Evolutionary conservation across 2,797 vertebrate species (phyloP).

Genomic region (Melanitta fusca): DNA sequence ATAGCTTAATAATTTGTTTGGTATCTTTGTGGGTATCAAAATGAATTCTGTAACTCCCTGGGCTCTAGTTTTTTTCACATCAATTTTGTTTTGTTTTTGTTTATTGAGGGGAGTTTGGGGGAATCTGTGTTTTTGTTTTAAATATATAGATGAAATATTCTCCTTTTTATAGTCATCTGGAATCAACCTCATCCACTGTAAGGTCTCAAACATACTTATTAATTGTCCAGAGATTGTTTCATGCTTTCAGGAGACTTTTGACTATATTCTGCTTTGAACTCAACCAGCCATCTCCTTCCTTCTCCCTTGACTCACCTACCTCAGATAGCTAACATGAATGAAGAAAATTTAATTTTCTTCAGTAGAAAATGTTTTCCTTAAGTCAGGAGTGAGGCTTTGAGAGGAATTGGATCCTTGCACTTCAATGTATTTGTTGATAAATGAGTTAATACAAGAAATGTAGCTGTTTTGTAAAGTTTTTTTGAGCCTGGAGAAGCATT

Average conservation of each 20-base stretch:
- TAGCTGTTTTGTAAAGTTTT: neutral
- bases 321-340: neutral
- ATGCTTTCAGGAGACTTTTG: neutral
- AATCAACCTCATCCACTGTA: neutral
- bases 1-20: constrained; percentile 18
- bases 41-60: neutral
- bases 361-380: neutral
- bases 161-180: neutral
- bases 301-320: neutral
- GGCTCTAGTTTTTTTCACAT: neutral
- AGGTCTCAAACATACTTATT: neutral
- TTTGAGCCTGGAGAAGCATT: neutral
- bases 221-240: neutral
- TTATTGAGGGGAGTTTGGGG: neutral
- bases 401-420: neutral
- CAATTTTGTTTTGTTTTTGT: neutral
- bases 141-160: neutral
- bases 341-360: neutral
- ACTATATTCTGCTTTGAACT: neutral
- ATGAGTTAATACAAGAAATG: neutral
- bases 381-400: neutral
- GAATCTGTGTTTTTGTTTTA: neutral
- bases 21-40: constrained; percentile 40
- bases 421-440: neutral
- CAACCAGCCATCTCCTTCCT: neutral